Evolutionary conservation across 1,140 invertebrate genomes (phyloP).

Genomic region (Drosophila mauritiana): DNA sequence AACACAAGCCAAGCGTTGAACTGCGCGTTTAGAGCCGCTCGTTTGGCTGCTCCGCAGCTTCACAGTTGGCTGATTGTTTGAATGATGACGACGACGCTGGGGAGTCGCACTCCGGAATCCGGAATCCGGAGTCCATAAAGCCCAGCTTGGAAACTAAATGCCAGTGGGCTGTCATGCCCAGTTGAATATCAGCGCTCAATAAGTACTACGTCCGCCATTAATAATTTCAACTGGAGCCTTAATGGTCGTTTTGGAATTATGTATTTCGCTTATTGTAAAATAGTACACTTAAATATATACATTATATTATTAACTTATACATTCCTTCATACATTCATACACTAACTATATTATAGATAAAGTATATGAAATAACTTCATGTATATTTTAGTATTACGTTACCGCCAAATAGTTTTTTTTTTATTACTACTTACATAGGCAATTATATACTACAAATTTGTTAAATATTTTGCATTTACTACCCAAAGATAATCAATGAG

Average conservation of each 20-base stretch:
- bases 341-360: too few relatives aligned
- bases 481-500: too few relatives aligned
- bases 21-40: slow-evolving; percentile 77
- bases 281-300: background rate
- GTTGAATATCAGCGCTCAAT: slow-evolving; percentile 57
- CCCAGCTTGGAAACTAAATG: slow-evolving; percentile 61
- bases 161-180: slow-evolving; percentile 73
- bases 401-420: too few relatives aligned
- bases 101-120: slow-evolving; percentile 26
- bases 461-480: too few relatives aligned
- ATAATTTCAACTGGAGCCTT: slow-evolving; percentile 6
- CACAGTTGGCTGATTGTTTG: slow-evolving; percentile 81
- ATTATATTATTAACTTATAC: too few relatives aligned
- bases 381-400: too few relatives aligned
- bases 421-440: too few relatives aligned
- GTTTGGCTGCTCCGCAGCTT: slow-evolving; percentile 68
- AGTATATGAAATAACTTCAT: too few relatives aligned
- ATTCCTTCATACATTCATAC: too few relatives aligned
- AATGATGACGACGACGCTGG: slow-evolving; percentile 68
- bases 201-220: slow-evolving; percentile 15
- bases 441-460: too few relatives aligned
- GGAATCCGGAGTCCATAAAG: slow-evolving; percentile 56
- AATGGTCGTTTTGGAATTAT: background rate
- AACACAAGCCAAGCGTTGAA: slow-evolving; percentile 74
- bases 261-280: background rate